Base-by-base conservation (phyloP, 2,797 vertebrate genomes). In the Staurois parvus region DNA sequence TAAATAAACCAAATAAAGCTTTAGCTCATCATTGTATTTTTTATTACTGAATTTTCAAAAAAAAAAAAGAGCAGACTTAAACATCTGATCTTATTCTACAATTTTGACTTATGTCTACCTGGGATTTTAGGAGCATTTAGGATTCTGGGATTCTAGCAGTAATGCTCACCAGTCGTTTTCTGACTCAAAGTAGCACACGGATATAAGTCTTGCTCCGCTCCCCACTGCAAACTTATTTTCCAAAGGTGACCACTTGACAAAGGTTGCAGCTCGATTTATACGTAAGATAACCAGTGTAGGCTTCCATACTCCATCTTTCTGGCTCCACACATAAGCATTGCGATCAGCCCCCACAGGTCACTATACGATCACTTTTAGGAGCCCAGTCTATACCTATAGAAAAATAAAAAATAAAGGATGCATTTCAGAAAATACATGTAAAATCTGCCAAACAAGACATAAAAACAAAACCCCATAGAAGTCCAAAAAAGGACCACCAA, bases 181-280 rank as follows among this genome's bases (percentile, higher is more conserved):
- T 87, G 97, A 98, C 89, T 99, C 98, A 83, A 99, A 99, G 94
- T 99, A 99, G 93, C 98, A 99, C 87, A 99, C 98, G 0, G 98
- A 99, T 92, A 99, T 99, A 91, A 99, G 97, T 15, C 98, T 95
- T 30, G 98, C 98, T 37, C 98, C 98, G 9, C 98, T 99, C 73
- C 98, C 98, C 69, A 99, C 98, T 0, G 98, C 98, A 90, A 99
- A 99, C 91, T 99, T 99, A 91, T 99, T 99, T 94, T 99, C 98
- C 91, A 97, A 81, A 0, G 98, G 98, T 52, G 98, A 99, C 98
- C 98, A 99, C 90, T 98, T 99, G 83, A 99, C 98, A 28, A 98
- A 99, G 59, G 98, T 99, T 88, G 98, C 98, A 0, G 98, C 98
- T 0, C 98, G 95, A 89, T 99, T 99, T 92, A 99, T 99, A 91